Percentiles rank a stretch among this genome's conserved stretches.
phyloP scores from a whole-genome alignment of 1,140 invertebrate genomes.

The Tetramorium simillimum region DNA sequence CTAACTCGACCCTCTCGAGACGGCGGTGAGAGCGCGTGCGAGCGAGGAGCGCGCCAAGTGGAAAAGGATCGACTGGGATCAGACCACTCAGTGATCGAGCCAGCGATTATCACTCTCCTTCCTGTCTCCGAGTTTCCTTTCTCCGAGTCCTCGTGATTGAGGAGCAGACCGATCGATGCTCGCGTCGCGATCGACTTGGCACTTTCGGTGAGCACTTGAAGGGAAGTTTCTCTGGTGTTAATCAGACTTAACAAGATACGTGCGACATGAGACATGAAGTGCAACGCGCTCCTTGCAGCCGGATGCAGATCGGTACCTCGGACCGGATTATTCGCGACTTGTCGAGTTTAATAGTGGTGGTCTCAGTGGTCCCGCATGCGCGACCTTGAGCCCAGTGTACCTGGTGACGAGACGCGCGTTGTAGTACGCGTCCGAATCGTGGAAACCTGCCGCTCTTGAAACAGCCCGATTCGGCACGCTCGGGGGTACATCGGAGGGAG shows the following conservation, averaged over 20 bases:
- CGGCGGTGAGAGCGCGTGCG: background rate
- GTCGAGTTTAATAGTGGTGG: background rate
- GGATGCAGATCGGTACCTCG: slow-evolving; percentile 15
- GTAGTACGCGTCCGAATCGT: background rate
- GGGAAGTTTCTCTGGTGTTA: background rate
- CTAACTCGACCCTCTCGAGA: background rate
- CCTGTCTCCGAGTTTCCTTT: background rate
- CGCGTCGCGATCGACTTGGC: background rate
- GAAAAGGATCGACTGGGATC: background rate
- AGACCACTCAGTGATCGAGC: slow-evolving; percentile 1
- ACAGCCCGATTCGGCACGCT: background rate
- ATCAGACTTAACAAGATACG: background rate
- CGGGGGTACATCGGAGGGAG: slow-evolving; percentile 6
- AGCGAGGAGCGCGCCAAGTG: slow-evolving; percentile 10
- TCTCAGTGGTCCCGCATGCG: slow-evolving; percentile 11
- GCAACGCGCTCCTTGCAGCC: slow-evolving; percentile 18
- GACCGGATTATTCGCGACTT: background rate
- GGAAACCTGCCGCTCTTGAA: slow-evolving; percentile 16
- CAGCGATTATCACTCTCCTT: background rate
- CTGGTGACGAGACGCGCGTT: background rate
- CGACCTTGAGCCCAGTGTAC: background rate
- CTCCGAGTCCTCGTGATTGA: background rate
- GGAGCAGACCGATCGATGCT: background rate
- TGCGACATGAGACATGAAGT: slow-evolving; percentile 38
- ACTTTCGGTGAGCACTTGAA: background rate